Evolutionary conservation across 2,797 vertebrate species (phyloP).

Genomic region (Pangasius djambal): DNA sequence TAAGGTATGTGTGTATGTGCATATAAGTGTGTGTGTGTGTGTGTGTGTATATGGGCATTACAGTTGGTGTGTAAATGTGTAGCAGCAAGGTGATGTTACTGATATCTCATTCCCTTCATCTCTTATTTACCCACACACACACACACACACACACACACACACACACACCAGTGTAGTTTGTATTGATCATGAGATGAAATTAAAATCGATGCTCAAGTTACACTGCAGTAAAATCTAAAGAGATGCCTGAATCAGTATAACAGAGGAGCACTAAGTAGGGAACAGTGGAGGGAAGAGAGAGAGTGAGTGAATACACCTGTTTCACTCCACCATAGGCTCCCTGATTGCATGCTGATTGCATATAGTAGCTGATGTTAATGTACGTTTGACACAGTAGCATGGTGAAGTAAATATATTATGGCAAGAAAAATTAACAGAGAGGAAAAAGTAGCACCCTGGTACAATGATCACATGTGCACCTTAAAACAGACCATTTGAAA

Average conservation of each 20-base stretch:
- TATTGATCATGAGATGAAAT: constrained; percentile 16
- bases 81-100: not conserved
- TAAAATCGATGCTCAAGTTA: constrained; percentile 15
- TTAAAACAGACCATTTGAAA: not conserved
- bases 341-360: constrained; percentile 3
- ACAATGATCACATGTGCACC: not conserved
- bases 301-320: not conserved
- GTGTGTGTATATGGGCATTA: not conserved
- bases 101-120: not conserved
- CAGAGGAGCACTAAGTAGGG: not conserved
- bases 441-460: not conserved
- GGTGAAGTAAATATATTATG: not conserved
- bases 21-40: not conserved
- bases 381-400: not conserved
- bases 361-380: not conserved
- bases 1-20: not conserved
- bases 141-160: not conserved
- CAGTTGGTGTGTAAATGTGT: not conserved
- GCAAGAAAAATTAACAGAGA: not conserved
- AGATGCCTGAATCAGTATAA: not conserved
- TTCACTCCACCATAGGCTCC: constrained; percentile 1
- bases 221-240: not conserved
- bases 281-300: not conserved
- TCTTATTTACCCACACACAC: not conserved
- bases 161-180: not conserved